Base-by-base conservation (phyloP, 2,888 invertebrate genomes). In the Esperia sulphurella region DNA sequence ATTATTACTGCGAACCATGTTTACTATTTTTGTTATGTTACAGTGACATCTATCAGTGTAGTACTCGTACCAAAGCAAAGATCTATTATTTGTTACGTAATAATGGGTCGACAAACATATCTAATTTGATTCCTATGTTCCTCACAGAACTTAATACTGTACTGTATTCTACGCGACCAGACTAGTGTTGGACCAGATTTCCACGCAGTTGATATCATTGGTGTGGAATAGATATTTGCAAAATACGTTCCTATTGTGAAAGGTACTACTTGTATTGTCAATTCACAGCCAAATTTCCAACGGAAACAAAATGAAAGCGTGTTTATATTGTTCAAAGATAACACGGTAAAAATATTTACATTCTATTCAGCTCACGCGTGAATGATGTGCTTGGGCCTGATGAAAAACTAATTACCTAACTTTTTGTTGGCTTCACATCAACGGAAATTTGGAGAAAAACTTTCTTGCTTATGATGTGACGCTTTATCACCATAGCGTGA, bases 401-500 rank as follows among this genome's bases (percentile, higher is more conserved):
- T 63, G 63, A 61, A 71, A 63, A 68, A 67, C 76, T 79, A 79
- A 80, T 80, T 77, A 75, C 73, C 65, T 56, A 72, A 77, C 76
- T 78, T 77, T 74, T 71, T 73, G 78, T 71, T 67, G 60, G 61
- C 62, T 58, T 57, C 59, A 68, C 58, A 69, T 62, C 59, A 58
- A 10, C 43, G 35, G 59, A 61, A 65, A 61, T 61, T 63, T 61
- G 63, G 57, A 62, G 50, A 54, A 53, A 52, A 58, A 59, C 58
- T 65, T 61, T 64, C 56, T 50, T 52, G 51, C 54, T 51, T 52
- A 55, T 54, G 29, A 52, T 55, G 50, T 40, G 45, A 42, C 45
- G 33, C 14, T 48, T 52, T 52, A 53, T 53, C 50, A 43, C 49
- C 42, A 52, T 43, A 45, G 39, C 50, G 21, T 58, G 53, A 53